Percentiles rank a stretch among this genome's conserved stretches.
Conservation (phyloP, 1,140 invertebrate genomes). For the Amphibalanus amphitrite region DNA sequence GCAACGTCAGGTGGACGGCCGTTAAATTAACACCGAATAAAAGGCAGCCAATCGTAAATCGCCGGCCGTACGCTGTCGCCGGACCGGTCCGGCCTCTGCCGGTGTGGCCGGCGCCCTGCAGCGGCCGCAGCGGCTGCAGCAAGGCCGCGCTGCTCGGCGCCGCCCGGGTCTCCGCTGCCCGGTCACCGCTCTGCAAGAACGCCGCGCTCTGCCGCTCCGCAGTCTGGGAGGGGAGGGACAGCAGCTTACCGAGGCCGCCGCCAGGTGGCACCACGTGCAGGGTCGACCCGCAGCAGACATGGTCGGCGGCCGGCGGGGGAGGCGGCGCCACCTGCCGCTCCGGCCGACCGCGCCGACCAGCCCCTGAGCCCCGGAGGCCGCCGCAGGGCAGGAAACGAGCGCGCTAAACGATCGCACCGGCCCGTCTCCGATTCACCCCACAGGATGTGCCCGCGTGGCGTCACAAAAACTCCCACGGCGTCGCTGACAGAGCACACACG, state of each 20-base stretch:
- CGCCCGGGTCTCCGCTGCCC: not conserved
- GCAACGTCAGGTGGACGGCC: not conserved
- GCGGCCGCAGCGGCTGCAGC: not conserved
- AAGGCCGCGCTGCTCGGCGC: too few species aligned
- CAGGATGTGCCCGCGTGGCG: not conserved
- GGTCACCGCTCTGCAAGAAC: too few species aligned
- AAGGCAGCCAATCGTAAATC: not conserved
- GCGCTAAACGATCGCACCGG: not conserved
- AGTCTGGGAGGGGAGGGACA: too few species aligned
- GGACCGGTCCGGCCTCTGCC: not conserved
- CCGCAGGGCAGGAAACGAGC: not conserved
- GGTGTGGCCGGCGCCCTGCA: not conserved
- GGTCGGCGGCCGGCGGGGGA: too few species aligned
- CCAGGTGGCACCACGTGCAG: not conserved
- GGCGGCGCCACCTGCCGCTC: not conserved
- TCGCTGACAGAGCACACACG: not conserved
- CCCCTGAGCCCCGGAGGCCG: not conserved
- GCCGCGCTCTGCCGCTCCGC: too few species aligned
- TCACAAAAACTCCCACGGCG: not conserved
- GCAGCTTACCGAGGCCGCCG: not conserved
- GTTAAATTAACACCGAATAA: slow-evolving; percentile 1
- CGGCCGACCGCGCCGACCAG: too few species aligned
- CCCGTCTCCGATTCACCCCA: not conserved
- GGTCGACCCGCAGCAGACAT: not conserved
- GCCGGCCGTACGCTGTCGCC: not conserved